phyloP scores from a whole-genome alignment of 2,113 vertebrate species.

The Charadrius vociferus region DNA sequence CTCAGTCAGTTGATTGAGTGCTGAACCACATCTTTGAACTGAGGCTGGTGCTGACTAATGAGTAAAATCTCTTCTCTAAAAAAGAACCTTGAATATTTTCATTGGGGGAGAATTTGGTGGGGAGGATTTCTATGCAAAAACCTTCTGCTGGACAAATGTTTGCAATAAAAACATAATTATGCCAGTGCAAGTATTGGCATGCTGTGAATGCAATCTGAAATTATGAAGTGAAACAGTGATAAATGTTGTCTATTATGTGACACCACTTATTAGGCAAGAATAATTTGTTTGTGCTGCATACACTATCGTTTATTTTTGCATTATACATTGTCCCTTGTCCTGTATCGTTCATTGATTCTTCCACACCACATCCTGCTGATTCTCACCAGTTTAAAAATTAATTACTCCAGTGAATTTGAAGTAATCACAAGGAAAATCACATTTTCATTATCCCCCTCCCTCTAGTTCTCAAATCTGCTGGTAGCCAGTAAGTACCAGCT shows the following conservation, averaged over 20 bases:
- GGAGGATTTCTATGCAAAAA: not conserved
- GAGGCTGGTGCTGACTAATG: not conserved
- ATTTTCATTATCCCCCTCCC: not conserved
- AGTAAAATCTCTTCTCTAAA: not conserved
- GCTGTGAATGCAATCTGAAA: not conserved
- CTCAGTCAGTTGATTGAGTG: not conserved
- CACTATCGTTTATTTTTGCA: not conserved
- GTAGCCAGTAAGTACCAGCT: not conserved
- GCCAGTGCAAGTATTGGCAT: not conserved
- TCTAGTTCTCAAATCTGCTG: not conserved
- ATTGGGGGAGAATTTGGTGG: not conserved
- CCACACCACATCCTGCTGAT: not conserved
- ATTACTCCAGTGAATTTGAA: not conserved
- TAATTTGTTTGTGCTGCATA: not conserved
- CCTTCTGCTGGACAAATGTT: not conserved
- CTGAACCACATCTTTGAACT: not conserved
- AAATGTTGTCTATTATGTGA: not conserved
- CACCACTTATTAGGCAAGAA: not conserved
- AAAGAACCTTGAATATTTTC: not conserved
- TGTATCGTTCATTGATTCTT: not conserved
- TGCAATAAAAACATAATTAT: not conserved
- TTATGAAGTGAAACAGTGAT: constrained; percentile 23
- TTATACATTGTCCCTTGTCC: not conserved
- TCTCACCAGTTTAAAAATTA: not conserved
- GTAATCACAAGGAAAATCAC: not conserved